Conservation (phyloP, 2,797 vertebrate species). For the Pseudotriccus pelzelni region DNA sequence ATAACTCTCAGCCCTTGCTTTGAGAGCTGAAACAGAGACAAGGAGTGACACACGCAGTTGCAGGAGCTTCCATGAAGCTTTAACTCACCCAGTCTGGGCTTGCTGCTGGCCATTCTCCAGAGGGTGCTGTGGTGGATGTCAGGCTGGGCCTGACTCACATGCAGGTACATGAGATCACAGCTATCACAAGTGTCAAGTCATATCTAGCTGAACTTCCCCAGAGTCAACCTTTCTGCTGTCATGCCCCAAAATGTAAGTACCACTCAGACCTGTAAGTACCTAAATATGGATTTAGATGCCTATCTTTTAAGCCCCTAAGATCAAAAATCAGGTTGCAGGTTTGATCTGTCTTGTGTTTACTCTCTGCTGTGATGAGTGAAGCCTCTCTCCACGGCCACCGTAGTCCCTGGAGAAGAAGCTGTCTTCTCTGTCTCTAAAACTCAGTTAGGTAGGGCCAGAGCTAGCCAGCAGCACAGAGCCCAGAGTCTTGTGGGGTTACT, state of each 20-base stretch:
- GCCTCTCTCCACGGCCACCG: background rate
- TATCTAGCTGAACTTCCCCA: background rate
- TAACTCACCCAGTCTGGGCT: background rate
- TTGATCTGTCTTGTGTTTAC: background rate
- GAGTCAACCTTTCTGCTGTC: background rate
- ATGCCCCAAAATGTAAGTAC: background rate
- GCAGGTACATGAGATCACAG: background rate
- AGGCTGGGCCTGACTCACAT: background rate
- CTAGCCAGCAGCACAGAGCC: background rate
- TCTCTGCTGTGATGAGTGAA: background rate
- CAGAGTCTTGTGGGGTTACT: background rate
- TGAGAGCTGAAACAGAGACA: background rate
- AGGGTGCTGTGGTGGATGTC: background rate
- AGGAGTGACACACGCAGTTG: background rate
- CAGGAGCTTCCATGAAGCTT: background rate
- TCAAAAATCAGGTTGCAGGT: background rate
- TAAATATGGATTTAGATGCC: background rate
- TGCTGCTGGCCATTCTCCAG: background rate
- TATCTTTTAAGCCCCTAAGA: background rate
- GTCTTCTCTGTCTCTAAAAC: background rate
- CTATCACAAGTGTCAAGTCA: background rate
- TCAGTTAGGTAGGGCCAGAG: background rate
- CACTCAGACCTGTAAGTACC: background rate
- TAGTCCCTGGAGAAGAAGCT: background rate
- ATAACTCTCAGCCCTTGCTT: background rate